Percentiles rank a stretch among this genome's conserved stretches.
These are phyloP conservation scores for Ciconia stormi DNA, from an alignment of 2,113 vertebrate genomes.

Conservation along the genomic window DNA sequence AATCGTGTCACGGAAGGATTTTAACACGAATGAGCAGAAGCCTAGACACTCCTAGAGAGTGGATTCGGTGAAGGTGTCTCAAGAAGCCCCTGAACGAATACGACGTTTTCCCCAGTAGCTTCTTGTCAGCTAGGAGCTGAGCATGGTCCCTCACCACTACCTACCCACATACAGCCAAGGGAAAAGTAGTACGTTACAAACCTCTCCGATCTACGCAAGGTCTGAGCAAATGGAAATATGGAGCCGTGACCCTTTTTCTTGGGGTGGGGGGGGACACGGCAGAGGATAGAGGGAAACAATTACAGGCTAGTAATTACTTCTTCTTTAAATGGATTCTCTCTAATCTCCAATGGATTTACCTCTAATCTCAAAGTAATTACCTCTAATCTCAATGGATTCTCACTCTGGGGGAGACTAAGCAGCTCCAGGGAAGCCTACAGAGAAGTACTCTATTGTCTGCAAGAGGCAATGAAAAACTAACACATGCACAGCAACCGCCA, in stretches of 20 bases:
- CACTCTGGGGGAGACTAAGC: not conserved
- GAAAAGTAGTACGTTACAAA: not conserved
- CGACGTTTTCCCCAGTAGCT: not conserved
- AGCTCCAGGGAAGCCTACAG: conserved; percentile 25
- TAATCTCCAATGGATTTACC: conserved; percentile 59
- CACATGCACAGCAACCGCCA: not conserved
- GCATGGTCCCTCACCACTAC: not conserved
- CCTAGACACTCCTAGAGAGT: not conserved
- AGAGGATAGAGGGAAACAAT: conserved; percentile 52
- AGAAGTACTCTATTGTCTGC: conserved; percentile 40
- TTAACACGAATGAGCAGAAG: not conserved
- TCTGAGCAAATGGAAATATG: not conserved
- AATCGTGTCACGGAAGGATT: not conserved
- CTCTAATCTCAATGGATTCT: conserved; percentile 50
- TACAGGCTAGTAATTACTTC: conserved; percentile 65
- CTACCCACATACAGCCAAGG: not conserved
- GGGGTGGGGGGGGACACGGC: not conserved
- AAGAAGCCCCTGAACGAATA: not conserved
- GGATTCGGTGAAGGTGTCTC: not conserved
- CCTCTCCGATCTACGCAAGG: accelerated
- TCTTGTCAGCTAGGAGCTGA: not conserved
- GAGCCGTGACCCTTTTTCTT: not conserved
- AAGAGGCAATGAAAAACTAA: not conserved
- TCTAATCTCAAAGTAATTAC: conserved; percentile 73
- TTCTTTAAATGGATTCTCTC: conserved; percentile 59